phyloP scores from a whole-genome alignment of 2,888 invertebrate species.

The Rhyacophila evoluta region DNA sequence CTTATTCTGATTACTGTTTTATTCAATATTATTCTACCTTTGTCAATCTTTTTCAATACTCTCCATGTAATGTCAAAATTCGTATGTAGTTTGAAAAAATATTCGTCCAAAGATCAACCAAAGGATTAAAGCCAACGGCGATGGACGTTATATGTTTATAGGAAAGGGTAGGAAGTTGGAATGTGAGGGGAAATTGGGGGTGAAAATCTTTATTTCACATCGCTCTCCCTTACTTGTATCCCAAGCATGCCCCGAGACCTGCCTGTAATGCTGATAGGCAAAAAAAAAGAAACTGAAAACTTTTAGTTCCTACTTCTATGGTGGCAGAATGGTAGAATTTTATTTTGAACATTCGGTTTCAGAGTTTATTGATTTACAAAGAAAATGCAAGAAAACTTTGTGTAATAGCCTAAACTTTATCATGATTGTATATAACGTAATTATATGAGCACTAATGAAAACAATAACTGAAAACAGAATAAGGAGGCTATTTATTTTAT shows the following conservation, averaged over 20 bases:
- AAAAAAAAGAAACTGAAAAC: slow-evolving; percentile 20
- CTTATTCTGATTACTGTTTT: no score
- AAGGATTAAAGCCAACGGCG: slow-evolving; percentile 14
- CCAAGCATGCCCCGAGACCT: slow-evolving; percentile 35
- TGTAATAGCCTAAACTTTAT: no score
- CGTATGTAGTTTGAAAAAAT: neutral
- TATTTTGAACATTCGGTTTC: neutral
- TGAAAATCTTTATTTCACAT: slow-evolving; percentile 53
- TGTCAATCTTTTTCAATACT: no score
- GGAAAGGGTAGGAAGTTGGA: slow-evolving; percentile 14
- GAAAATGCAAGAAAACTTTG: no score
- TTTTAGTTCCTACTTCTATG: slow-evolving; percentile 16
- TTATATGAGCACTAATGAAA: no score
- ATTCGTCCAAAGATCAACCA: neutral
- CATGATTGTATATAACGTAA: no score
- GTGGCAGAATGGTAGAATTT: slow-evolving; percentile 9
- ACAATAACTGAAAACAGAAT: no score
- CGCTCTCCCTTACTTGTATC: slow-evolving; percentile 39
- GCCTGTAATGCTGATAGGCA: slow-evolving; percentile 47
- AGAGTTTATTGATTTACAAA: slow-evolving; percentile 1
- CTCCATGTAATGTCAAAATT: no score
- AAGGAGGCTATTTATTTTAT: no score
- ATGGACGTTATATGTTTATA: slow-evolving; percentile 18
- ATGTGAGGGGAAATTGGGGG: slow-evolving; percentile 39
- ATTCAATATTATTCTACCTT: no score